Percentiles rank a stretch among this genome's conserved stretches.
Conservation (phyloP, 2,113 vertebrate species). For the Jacana jacana region DNA sequence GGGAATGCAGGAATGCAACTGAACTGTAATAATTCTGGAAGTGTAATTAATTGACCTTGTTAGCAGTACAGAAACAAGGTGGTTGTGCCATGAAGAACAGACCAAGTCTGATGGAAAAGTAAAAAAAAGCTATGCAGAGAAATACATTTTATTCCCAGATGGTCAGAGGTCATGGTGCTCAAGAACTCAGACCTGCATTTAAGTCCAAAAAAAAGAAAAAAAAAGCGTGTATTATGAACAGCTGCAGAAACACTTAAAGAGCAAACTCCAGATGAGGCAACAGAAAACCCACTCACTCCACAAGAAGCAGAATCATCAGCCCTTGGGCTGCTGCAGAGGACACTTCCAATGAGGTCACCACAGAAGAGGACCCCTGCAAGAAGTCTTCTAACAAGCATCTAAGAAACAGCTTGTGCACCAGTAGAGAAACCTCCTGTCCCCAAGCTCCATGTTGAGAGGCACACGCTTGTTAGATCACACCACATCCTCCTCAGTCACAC, state of each 20-base stretch:
- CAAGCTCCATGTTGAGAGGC: accelerated
- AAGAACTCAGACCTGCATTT: neutral
- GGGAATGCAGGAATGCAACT: neutral
- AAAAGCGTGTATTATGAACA: neutral
- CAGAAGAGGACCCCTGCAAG: neutral
- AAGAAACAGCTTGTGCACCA: neutral
- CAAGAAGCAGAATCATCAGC: neutral
- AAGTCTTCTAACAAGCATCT: neutral
- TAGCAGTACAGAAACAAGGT: neutral
- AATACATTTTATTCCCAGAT: neutral
- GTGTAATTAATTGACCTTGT: neutral
- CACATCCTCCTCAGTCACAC: neutral
- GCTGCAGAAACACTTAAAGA: conserved; percentile 22
- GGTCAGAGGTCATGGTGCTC: neutral
- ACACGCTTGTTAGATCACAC: neutral
- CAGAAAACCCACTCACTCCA: neutral
- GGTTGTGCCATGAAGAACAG: neutral
- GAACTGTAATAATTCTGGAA: neutral
- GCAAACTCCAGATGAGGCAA: neutral
- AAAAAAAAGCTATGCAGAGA: neutral
- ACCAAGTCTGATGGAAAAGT: neutral
- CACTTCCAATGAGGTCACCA: neutral
- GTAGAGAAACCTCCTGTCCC: neutral
- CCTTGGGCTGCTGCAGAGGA: neutral
- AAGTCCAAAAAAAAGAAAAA: neutral